These are phyloP conservation scores for Polia nebulosa DNA, from an alignment of 2,888 invertebrate species.

Conservation along the genomic window DNA sequence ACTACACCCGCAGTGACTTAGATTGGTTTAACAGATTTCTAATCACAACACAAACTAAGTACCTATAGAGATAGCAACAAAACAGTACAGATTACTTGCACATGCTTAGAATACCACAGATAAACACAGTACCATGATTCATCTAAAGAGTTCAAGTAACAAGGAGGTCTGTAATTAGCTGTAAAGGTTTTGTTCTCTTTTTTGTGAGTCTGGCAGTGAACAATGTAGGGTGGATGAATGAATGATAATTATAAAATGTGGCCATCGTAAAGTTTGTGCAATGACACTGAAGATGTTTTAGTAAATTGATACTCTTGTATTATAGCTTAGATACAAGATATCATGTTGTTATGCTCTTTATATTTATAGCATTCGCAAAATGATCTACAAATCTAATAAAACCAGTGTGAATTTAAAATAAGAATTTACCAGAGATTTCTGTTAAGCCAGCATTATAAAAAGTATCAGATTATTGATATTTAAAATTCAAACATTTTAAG, in stretches of 20 bases:
- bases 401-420: background rate
- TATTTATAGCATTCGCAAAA: slow-evolving; percentile 8
- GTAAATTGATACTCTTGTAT: background rate
- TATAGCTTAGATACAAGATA: background rate
- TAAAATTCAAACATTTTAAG: slow-evolving; percentile 6
- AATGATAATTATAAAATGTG: slow-evolving; percentile 47
- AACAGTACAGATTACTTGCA: slow-evolving; percentile 15
- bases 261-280: slow-evolving; percentile 38
- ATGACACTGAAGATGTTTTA: slow-evolving; percentile 31
- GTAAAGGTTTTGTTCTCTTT: slow-evolving; percentile 53
- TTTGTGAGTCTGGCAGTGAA: slow-evolving; percentile 55
- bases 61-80: slow-evolving; percentile 32
- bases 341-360: background rate
- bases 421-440: slow-evolving; percentile 7
- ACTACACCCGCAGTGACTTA: background rate
- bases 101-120: slow-evolving; percentile 53
- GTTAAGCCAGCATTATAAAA: background rate
- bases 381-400: slow-evolving; percentile 20
- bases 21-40: slow-evolving; percentile 26
- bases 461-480: slow-evolving; percentile 32
- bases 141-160: slow-evolving; percentile 52
- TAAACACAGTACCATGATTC: slow-evolving; percentile 56
- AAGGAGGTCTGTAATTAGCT: slow-evolving; percentile 56
- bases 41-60: slow-evolving; percentile 33
- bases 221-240: slow-evolving; percentile 26